These are phyloP conservation scores for Leptopilina myrica DNA, from an alignment of 2,888 invertebrate genomes.

Conservation along the genomic window DNA sequence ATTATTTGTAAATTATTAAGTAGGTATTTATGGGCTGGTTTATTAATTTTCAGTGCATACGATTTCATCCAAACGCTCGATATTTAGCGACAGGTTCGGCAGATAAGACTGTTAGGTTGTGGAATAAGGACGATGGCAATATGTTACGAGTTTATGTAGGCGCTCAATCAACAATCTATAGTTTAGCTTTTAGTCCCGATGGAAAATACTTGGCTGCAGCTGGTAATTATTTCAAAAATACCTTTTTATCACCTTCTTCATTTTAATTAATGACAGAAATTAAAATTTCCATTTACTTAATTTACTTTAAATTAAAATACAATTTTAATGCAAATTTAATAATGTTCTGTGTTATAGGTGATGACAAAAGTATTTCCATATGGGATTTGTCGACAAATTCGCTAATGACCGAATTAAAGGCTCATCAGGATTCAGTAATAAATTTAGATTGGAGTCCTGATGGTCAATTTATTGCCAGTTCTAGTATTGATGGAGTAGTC, in stretches of 20 bases:
- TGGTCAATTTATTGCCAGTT: slow-evolving; percentile 74
- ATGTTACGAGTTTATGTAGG: slow-evolving; percentile 89
- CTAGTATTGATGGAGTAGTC: slow-evolving; percentile 72
- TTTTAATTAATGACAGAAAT: too few relatives aligned
- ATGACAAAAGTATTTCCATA: slow-evolving; percentile 71
- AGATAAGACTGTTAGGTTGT: slow-evolving; percentile 92
- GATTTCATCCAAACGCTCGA: slow-evolving; percentile 94
- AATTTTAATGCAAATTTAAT: slow-evolving; percentile 29
- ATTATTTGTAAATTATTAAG: not conserved
- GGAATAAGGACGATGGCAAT: slow-evolving; percentile 90
- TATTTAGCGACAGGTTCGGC: slow-evolving; percentile 94
- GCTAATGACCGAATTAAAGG: slow-evolving; percentile 71
- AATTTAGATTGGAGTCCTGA: slow-evolving; percentile 75
- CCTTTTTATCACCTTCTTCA: too few relatives aligned
- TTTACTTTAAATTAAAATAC: slow-evolving; percentile 3
- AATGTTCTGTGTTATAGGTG: slow-evolving; percentile 61
- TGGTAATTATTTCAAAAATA: slow-evolving; percentile 77
- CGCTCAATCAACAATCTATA: slow-evolving; percentile 85
- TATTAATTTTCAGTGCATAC: slow-evolving; percentile 81
- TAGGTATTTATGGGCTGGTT: too few relatives aligned
- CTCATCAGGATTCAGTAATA: slow-evolving; percentile 74
- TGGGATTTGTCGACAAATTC: slow-evolving; percentile 73
- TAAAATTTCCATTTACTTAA: too few relatives aligned
- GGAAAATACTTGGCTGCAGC: slow-evolving; percentile 91
- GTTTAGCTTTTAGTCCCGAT: slow-evolving; percentile 89